A percentile compares a stretch with the other conserved stretches of the same genome.
These are phyloP conservation scores for Mechanitis messenoides DNA, from an alignment of 2,888 invertebrate genomes.

Conservation along the genomic window DNA sequence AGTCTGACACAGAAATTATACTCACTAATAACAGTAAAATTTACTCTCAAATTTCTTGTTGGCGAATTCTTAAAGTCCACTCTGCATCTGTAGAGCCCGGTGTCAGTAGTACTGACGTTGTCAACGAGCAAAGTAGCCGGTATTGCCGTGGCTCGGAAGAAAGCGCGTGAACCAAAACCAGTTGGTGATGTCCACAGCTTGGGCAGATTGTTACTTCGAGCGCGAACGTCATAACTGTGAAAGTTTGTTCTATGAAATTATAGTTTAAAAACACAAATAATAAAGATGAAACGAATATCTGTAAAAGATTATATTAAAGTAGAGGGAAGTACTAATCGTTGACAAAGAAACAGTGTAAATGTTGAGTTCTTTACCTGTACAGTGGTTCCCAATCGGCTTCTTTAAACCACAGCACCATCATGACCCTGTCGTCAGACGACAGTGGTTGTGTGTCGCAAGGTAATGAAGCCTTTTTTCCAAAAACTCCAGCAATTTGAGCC, in stretches of 20 bases:
- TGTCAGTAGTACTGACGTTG: constrained; percentile 84
- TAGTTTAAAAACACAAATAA: too few relatives aligned
- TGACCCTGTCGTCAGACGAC: constrained; percentile 85
- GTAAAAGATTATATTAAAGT: too few relatives aligned
- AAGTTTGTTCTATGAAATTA: neutral
- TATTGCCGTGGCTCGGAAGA: constrained; percentile 83
- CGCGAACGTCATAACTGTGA: constrained; percentile 85
- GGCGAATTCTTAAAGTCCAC: constrained; percentile 94
- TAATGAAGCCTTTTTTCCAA: constrained; percentile 87
- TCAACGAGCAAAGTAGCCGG: constrained; percentile 87
- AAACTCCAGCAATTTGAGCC: constrained; percentile 85
- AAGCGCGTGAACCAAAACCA: constrained; percentile 84
- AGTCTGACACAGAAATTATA: constrained; percentile 34
- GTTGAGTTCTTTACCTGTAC: constrained; percentile 80
- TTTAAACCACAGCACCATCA: constrained; percentile 93
- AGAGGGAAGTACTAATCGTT: neutral
- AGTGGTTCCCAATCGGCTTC: constrained; percentile 88
- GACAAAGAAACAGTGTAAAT: neutral
- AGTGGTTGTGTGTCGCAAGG: constrained; percentile 90
- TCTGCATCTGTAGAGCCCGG: constrained; percentile 89
- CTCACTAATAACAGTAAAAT: constrained; percentile 93
- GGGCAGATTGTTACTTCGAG: constrained; percentile 82
- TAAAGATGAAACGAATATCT: too few relatives aligned
- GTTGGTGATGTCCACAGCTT: constrained; percentile 88
- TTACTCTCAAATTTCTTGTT: constrained; percentile 90